phyloP scores from a whole-genome alignment of 2,113 vertebrate species.

The Xenus cinereus region DNA sequence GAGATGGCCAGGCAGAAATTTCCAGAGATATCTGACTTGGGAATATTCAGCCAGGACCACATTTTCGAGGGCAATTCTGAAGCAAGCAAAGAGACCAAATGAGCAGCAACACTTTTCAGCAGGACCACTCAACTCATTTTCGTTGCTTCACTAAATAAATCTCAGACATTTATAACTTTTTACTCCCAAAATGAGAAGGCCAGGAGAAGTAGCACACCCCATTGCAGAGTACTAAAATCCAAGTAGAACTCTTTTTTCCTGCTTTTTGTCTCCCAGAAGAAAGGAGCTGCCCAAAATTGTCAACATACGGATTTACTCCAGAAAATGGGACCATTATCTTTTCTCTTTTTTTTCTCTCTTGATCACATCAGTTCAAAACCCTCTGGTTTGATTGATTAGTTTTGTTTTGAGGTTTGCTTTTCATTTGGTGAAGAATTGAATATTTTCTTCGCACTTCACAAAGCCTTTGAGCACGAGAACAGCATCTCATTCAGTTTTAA shows the following conservation, averaged over 20 bases:
- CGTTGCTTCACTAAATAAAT: conserved; percentile 4
- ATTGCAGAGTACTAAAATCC: background rate
- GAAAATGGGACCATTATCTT: background rate
- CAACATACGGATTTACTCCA: background rate
- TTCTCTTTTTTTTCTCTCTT: background rate
- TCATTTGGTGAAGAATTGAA: background rate
- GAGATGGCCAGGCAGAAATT: background rate
- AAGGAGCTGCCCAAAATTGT: background rate
- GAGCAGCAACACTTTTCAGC: background rate
- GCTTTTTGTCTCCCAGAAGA: background rate
- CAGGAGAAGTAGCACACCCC: background rate
- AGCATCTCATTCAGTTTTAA: conserved; percentile 52
- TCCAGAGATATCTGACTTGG: background rate
- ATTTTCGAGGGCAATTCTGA: background rate
- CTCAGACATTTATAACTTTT: background rate
- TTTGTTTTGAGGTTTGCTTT: background rate
- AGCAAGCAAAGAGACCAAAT: background rate
- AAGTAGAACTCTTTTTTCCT: background rate
- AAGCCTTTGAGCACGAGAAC: conserved; percentile 32
- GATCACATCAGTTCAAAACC: background rate
- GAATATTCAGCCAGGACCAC: background rate
- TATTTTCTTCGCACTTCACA: conserved; percentile 39
- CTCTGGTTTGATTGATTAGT: background rate
- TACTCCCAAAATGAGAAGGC: background rate
- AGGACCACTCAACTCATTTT: background rate